phyloP scores from a whole-genome alignment of 1,140 invertebrate species.

The Colletes gigas region DNA sequence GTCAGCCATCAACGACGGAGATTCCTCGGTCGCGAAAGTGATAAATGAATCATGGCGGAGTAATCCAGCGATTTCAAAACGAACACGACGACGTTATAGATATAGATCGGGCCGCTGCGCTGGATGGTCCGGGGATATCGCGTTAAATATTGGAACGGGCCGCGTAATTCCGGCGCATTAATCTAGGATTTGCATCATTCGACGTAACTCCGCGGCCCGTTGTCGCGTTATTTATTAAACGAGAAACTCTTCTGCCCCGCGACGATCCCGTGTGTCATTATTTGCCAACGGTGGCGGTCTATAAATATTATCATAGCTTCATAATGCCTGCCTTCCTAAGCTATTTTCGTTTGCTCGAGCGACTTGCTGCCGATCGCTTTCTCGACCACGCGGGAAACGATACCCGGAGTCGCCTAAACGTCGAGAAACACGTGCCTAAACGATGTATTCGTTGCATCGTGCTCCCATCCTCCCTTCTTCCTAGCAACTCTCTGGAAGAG shows the following conservation, averaged over 20 bases:
- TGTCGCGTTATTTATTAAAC: slow-evolving; percentile 43
- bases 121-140: neutral
- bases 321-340: slow-evolving; percentile 45
- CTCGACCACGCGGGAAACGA: slow-evolving; percentile 1
- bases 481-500: no score
- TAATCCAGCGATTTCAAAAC: slow-evolving; percentile 22
- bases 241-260: slow-evolving; percentile 23
- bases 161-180: neutral
- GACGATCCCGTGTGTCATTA: slow-evolving; percentile 36
- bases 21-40: slow-evolving; percentile 16
- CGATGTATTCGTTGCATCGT: neutral
- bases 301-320: slow-evolving; percentile 54
- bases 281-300: slow-evolving; percentile 49
- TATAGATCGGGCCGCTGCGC: no score
- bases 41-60: slow-evolving; percentile 21
- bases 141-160: slow-evolving; percentile 17
- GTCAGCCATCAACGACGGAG: slow-evolving; percentile 6
- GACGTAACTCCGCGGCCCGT: slow-evolving; percentile 15
- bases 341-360: slow-evolving; percentile 48
- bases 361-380: slow-evolving; percentile 27
- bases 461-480: no score
- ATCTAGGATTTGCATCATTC: slow-evolving; percentile 38
- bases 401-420: neutral
- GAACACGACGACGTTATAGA: neutral
- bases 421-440: slow-evolving; percentile 5